Percentiles rank a stretch among this genome's conserved stretches.
These are phyloP conservation scores for Muntiacus muntjak DNA, from an alignment of 2,113 vertebrate genomes.

Conservation along the genomic window DNA sequence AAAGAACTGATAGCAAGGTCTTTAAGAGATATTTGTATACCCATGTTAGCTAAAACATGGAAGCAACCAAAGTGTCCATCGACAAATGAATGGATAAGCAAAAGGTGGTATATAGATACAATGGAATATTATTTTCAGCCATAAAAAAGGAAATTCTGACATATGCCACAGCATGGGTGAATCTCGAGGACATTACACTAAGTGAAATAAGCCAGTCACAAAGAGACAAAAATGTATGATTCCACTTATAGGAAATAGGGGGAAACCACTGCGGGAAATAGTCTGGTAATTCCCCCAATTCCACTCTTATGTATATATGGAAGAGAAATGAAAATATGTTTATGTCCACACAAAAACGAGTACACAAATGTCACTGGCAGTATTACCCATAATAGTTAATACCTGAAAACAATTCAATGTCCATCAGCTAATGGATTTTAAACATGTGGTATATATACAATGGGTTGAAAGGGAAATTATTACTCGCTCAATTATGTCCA, in stretches of 20 bases:
- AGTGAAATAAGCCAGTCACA: background rate
- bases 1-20: background rate
- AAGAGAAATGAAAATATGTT: background rate
- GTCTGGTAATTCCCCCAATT: background rate
- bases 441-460: background rate
- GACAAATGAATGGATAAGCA: background rate
- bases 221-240: background rate
- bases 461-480: background rate
- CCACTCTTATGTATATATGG: background rate
- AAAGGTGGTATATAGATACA: background rate
- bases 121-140: background rate
- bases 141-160: background rate
- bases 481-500: background rate
- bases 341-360: background rate
- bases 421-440: background rate
- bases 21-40: background rate
- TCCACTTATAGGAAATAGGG: background rate
- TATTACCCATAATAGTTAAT: background rate
- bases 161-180: background rate
- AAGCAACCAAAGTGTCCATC: background rate
- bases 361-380: background rate
- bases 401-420: background rate
- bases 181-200: background rate
- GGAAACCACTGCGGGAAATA: background rate
- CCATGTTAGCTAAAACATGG: background rate